Evolutionary conservation across 2,888 invertebrate species (phyloP).

Genomic region (Tetragonula carbonaria): DNA sequence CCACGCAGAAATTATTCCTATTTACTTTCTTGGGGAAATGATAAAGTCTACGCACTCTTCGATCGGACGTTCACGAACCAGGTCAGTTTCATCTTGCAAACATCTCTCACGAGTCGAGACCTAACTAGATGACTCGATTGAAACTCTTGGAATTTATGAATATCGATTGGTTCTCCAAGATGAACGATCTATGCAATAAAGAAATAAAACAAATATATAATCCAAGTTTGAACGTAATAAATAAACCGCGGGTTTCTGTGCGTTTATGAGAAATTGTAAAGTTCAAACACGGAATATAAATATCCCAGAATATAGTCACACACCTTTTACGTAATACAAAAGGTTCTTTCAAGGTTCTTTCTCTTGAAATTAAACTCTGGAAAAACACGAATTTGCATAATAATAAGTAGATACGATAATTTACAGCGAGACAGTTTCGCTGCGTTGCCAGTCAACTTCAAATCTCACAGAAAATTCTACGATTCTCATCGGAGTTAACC

Average conservation of each 20-base stretch:
- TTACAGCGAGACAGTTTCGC: background rate
- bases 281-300: too few species aligned
- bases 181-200: background rate
- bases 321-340: too few species aligned
- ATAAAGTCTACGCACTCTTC: slow-evolving; percentile 45
- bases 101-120: slow-evolving; percentile 23
- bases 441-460: background rate
- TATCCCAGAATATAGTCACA: background rate
- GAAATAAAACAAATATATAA: too few species aligned
- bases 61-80: slow-evolving; percentile 34
- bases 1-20: slow-evolving; percentile 40
- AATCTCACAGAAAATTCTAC: background rate
- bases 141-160: slow-evolving; percentile 8
- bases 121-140: background rate
- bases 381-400: too few species aligned
- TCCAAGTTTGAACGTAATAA: too few species aligned
- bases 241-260: too few species aligned
- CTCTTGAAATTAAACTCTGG: too few species aligned
- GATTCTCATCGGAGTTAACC: too few species aligned
- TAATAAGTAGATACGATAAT: too few species aligned
- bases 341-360: too few species aligned
- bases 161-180: background rate
- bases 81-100: slow-evolving; percentile 39
- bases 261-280: background rate
- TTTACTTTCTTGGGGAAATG: slow-evolving; percentile 34